Base-by-base conservation (phyloP, 1,140 invertebrate species). In the Trichomalopsis sarcophagae region DNA sequence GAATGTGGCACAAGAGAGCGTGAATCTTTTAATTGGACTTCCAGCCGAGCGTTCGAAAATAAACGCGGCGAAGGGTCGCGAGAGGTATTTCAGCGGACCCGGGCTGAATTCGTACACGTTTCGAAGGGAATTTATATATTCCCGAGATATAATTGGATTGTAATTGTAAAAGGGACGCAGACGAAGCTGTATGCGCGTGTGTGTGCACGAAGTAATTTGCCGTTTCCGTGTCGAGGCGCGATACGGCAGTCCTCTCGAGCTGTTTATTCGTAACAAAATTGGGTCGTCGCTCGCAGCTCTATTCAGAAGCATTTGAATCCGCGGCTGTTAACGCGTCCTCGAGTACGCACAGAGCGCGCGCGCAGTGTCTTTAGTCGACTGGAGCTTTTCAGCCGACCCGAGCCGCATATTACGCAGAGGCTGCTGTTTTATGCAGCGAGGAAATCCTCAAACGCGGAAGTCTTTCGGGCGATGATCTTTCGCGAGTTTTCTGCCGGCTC, bases 261-360 rank as follows among this genome's bases (percentile, higher is more conserved):
- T 78, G 84, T 85, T 85, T 85, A 82, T 78, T 85, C 84, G 73
- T 82, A 82, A 85, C 77, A 76, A 81, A 85, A 85, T 82, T 68
- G 50, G 66, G 78, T 82, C 66, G 33, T 55, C 55, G 40, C 68
- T 0, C 62, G 17, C 21, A 62, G 27, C 68, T 50, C 68, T n/a
- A 73, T 81, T 81, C 23, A 71, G 10, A 17, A 9, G 44, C 23
- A 50, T 73, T 81, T 44, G 79, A 27, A 47, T 69, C 44, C 30
- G 50, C 40, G 50, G 81, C 86, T 81, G 62, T 81, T 50, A 27
- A 81, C 40, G 71, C 79, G 68, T 50, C 47, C 79, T 50, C n/a
- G n/a, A 44, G 0, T 50, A 27, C 40, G 10, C 55, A 75, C 4
- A 75, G 21, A 44, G 55, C 0, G 55, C 2, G 55, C 14, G 17